Conservation (phyloP, 2,113 vertebrate genomes). For the Cebus imitator region DNA sequence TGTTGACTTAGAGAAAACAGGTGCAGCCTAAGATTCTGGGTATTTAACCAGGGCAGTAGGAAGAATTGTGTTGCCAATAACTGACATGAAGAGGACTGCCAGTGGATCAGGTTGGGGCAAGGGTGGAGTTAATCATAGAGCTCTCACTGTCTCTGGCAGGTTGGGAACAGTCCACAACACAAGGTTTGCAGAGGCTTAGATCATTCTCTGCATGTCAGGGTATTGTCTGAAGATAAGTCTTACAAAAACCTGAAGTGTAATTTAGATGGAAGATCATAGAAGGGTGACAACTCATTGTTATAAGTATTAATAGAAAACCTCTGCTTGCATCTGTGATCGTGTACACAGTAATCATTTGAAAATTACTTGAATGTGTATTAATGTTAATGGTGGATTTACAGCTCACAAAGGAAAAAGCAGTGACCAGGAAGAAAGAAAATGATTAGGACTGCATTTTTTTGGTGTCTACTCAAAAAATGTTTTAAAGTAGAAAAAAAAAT, state of each 20-base stretch:
- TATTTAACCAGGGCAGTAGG: background rate
- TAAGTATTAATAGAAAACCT: background rate
- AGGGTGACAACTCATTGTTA: background rate
- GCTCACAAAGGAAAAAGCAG: background rate
- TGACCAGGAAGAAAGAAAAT: background rate
- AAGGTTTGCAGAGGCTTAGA: background rate
- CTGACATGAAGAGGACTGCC: background rate
- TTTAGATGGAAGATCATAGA: background rate
- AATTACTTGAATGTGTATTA: background rate
- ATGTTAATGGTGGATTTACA: background rate
- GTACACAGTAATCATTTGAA: background rate
- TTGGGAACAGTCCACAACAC: background rate
- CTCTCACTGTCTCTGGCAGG: background rate
- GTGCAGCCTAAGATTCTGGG: background rate
- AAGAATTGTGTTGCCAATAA: background rate
- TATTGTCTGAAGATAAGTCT: background rate
- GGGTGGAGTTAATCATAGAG: background rate
- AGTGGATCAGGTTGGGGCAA: background rate
- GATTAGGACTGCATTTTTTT: background rate
- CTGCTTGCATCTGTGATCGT: background rate
- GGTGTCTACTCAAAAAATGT: background rate
- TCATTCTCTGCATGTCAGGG: background rate
- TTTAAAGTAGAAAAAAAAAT: constrained; percentile 53
- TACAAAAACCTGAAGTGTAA: background rate
- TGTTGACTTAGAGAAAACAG: background rate